phyloP scores from a whole-genome alignment of 2,797 vertebrate genomes.

The Sebastiscus albofasciatus region DNA sequence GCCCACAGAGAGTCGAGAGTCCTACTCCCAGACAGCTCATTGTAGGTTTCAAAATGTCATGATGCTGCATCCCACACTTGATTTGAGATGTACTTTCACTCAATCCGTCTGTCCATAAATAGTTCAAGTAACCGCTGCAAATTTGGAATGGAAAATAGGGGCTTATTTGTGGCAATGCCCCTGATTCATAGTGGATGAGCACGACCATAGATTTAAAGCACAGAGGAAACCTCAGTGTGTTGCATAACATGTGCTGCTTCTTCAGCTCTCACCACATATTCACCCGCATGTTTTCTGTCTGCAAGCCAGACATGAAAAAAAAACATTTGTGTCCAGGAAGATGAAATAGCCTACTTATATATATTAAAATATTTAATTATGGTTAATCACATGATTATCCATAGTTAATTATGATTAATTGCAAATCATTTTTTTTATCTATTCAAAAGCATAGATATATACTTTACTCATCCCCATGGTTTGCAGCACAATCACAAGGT shows the following conservation, averaged over 20 bases:
- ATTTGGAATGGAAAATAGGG: constrained; percentile 28
- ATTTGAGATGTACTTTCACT: constrained; percentile 46
- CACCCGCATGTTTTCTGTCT: constrained; percentile 29
- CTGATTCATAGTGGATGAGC: constrained; percentile 38
- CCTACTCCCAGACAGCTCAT: constrained; percentile 11
- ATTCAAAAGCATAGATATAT: too few relatives aligned
- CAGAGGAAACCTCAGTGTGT: constrained; percentile 25
- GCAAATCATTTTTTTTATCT: too few relatives aligned
- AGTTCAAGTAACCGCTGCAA: constrained; percentile 41
- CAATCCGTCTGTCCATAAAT: constrained; percentile 26
- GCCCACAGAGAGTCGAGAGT: constrained; percentile 31
- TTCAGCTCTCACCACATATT: constrained; percentile 31
- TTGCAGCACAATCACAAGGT: too few relatives aligned
- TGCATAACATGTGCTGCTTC: constrained; percentile 12
- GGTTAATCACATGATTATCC: too few relatives aligned
- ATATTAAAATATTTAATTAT: too few relatives aligned
- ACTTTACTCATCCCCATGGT: too few relatives aligned
- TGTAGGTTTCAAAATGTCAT: constrained; percentile 17
- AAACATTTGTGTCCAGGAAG: constrained; percentile 45
- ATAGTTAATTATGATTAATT: too few relatives aligned
- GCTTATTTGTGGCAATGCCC: constrained; percentile 5
- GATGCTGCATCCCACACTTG: constrained; percentile 25
- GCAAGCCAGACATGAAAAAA: constrained; percentile 52
- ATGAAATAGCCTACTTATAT: constrained; percentile 24
- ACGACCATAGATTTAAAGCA: constrained; percentile 15